Evolutionary conservation across 2,888 invertebrate genomes (phyloP).

Genomic region (Microplitis deprimator): DNA sequence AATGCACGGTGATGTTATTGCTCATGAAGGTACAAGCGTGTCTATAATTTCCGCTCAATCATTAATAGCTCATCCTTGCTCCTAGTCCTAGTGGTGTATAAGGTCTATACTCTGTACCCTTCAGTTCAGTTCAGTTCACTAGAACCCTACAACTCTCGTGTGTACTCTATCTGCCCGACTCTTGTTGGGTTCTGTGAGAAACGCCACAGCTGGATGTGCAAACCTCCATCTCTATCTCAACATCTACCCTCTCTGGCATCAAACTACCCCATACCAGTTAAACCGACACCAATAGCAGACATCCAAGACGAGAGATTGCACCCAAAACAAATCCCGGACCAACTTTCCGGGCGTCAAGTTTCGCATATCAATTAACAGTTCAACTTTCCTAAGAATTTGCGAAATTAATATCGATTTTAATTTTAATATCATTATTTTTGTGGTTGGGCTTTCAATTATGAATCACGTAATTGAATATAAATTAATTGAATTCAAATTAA

Average conservation of each 20-base stretch:
- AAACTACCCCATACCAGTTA: neutral
- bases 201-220: slow-evolving; percentile 1
- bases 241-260: neutral
- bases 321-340: slow-evolving; percentile 6
- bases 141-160: neutral
- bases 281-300: neutral
- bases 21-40: slow-evolving; percentile 12
- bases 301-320: slow-evolving; percentile 1
- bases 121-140: neutral
- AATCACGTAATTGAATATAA: too few species aligned
- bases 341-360: slow-evolving; percentile 1
- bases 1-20: neutral
- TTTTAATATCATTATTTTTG: neutral
- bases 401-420: neutral
- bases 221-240: neutral
- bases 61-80: slow-evolving; percentile 30
- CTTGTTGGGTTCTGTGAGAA: neutral
- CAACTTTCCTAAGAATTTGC: neutral
- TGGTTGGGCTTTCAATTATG: too few species aligned
- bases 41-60: slow-evolving; percentile 40
- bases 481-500: too few species aligned
- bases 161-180: neutral
- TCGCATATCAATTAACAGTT: slow-evolving; percentile 10
- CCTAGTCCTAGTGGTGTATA: neutral
- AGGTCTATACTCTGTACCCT: neutral